Evolutionary conservation across 2,888 invertebrate species (phyloP).

Genomic region (Diarsia mendica): DNA sequence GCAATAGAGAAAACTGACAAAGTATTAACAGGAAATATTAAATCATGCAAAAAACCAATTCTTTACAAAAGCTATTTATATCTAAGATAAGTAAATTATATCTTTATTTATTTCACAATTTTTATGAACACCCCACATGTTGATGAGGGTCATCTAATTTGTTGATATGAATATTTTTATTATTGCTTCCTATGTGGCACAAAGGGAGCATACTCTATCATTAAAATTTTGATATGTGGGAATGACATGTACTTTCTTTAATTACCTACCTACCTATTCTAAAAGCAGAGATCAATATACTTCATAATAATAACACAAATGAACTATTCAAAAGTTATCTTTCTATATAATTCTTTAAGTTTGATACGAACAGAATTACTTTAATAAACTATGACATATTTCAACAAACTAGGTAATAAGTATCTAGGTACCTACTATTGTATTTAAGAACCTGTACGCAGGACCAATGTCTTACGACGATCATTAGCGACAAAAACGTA

Average conservation of each 20-base stretch:
- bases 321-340: conserved; percentile 26
- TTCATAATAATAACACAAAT: conserved; percentile 49
- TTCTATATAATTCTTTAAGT: conserved; percentile 25
- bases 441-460: conserved; percentile 19
- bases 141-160: conserved; percentile 15
- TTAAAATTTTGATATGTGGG: conserved; percentile 78
- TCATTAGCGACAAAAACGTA: background rate
- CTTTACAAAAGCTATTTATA: conserved; percentile 76
- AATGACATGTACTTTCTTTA: conserved; percentile 79
- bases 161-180: conserved; percentile 62
- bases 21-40: conserved; percentile 45
- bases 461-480: background rate
- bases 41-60: conserved; percentile 71
- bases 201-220: conserved; percentile 73
- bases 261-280: conserved; percentile 63
- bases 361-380: conserved; percentile 42
- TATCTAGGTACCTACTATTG: conserved; percentile 35
- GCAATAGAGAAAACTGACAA: conserved; percentile 49
- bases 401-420: conserved; percentile 56
- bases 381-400: conserved; percentile 61
- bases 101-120: conserved; percentile 38
- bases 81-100: conserved; percentile 45
- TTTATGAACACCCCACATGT: conserved; percentile 24
- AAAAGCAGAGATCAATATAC: conserved; percentile 60
- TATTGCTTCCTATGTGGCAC: conserved; percentile 79